Conservation (phyloP, 2,113 vertebrate species). For the Bubo bubo region DNA sequence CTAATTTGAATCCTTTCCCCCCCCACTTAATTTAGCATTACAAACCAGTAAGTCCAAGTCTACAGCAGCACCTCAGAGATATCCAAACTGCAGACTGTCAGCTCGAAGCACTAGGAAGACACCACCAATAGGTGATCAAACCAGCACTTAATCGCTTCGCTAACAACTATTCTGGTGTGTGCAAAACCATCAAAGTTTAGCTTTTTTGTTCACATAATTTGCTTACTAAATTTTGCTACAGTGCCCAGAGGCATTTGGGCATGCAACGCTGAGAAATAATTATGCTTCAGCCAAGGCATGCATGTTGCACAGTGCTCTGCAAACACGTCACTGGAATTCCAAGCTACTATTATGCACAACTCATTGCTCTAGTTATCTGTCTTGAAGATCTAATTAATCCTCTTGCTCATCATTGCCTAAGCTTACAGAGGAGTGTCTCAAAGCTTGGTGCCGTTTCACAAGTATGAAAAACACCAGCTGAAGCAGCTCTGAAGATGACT, state of each 20-base stretch:
- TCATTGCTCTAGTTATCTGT: neutral
- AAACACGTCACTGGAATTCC: neutral
- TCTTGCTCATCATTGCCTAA: neutral
- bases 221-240: neutral
- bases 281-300: neutral
- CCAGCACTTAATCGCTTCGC: neutral
- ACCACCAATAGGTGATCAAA: neutral
- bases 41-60: neutral
- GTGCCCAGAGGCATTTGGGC: neutral
- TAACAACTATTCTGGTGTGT: neutral
- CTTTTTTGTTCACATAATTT: neutral
- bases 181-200: neutral
- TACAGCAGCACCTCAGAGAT: neutral
- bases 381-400: neutral
- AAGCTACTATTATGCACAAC: neutral
- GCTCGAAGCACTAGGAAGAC: neutral
- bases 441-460: neutral
- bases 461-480: neutral
- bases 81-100: neutral
- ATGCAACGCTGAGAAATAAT: neutral
- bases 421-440: neutral
- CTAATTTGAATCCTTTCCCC: neutral
- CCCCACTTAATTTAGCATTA: neutral
- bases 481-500: neutral
- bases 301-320: neutral